These are phyloP conservation scores for Bucco capensis DNA, from an alignment of 2,113 vertebrate species.

Conservation along the genomic window DNA sequence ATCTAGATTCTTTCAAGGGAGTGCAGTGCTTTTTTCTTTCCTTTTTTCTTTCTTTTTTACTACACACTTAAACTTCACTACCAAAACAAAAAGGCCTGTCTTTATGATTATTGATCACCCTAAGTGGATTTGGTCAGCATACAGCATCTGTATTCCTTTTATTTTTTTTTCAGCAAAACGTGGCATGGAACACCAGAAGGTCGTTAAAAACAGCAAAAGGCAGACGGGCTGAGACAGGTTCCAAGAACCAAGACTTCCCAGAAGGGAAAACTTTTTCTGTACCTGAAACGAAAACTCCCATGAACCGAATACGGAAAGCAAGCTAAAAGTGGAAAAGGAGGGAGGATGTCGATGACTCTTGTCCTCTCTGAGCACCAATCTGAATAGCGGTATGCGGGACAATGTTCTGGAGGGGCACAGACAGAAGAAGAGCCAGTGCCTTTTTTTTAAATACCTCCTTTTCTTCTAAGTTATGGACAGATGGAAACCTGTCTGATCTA, in stretches of 20 bases:
- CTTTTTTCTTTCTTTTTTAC: neutral
- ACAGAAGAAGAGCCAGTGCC: neutral
- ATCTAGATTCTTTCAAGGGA: slow-evolving; percentile 57
- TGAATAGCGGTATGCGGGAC: neutral
- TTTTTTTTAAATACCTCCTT: neutral
- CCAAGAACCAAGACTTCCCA: slow-evolving; percentile 33
- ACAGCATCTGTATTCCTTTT: neutral
- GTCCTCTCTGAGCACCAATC: neutral
- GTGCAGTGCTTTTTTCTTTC: neutral
- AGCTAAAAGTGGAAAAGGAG: neutral
- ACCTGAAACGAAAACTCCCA: slow-evolving; percentile 32
- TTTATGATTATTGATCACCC: neutral
- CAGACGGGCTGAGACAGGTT: slow-evolving; percentile 47
- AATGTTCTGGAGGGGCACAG: neutral
- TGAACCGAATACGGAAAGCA: neutral
- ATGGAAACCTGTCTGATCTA: slow-evolving; percentile 44
- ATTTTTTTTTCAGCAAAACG: neutral
- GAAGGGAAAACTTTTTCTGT: slow-evolving; percentile 2
- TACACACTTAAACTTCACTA: neutral
- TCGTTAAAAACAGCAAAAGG: slow-evolving; percentile 28
- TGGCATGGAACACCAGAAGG: slow-evolving; percentile 22
- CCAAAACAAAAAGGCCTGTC: slow-evolving; percentile 1
- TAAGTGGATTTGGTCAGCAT: neutral
- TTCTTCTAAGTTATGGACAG: slow-evolving; percentile 16
- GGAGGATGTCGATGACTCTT: neutral